Evolutionary conservation across 1,140 invertebrate species (phyloP).

Genomic region (Papilio xuthus): DNA sequence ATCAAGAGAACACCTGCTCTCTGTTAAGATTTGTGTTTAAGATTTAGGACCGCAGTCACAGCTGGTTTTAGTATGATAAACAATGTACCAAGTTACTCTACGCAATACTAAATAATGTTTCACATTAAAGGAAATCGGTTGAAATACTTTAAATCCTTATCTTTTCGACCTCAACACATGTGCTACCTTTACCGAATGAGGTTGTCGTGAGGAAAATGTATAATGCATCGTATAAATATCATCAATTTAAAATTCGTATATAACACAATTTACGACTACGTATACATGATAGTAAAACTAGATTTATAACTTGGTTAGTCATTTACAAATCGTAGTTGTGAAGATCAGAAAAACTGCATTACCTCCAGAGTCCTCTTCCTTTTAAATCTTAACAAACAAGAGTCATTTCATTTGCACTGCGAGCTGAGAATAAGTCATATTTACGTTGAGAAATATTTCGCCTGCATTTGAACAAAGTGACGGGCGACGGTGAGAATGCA

Average conservation of each 20-base stretch:
- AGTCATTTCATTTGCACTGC: not conserved
- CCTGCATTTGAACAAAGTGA: slow-evolving; percentile 30
- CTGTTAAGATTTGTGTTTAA: not conserved
- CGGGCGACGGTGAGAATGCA: slow-evolving; percentile 21
- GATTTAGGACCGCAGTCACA: not conserved
- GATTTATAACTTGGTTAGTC: not conserved
- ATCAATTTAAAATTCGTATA: not conserved
- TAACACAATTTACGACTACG: not conserved
- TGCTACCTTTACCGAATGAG: not conserved
- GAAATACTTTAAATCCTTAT: not conserved
- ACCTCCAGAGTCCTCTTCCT: too few species aligned
- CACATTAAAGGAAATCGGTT: not conserved
- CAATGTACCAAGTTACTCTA: not conserved
- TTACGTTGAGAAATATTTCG: not conserved
- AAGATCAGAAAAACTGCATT: too few species aligned
- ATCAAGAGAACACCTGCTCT: not conserved
- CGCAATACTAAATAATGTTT: not conserved
- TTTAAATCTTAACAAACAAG: not conserved
- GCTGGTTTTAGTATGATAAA: not conserved
- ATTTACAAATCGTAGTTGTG: not conserved
- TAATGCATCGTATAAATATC: not conserved
- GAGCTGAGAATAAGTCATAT: not conserved
- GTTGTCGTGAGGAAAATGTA: not conserved
- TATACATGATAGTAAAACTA: not conserved
- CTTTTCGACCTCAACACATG: not conserved